Percentiles rank a stretch among this genome's conserved stretches.
Evolutionary conservation across 1,140 invertebrate species (phyloP).

Genomic region (Microplitis demolitor): DNA sequence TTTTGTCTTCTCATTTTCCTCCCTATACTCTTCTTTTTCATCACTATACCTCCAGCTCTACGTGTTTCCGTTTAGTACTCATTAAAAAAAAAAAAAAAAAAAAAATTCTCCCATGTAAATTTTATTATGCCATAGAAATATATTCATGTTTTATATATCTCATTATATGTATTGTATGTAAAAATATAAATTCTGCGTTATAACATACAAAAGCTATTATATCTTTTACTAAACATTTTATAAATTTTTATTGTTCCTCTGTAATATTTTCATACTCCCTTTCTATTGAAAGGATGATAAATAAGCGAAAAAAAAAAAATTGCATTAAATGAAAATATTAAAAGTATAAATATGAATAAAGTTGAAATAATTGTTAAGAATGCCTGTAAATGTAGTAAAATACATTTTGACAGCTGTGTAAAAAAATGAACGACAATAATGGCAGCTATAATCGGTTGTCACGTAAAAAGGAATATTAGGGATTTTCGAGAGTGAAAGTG

Average conservation of each 20-base stretch:
- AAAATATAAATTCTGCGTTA: too few species aligned
- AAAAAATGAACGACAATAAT: conserved; percentile 22
- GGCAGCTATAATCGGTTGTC: not conserved
- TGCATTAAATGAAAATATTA: not conserved
- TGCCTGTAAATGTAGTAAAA: not conserved
- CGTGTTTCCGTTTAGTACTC: not conserved
- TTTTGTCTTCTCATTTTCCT: conserved; percentile 8
- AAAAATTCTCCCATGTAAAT: not conserved
- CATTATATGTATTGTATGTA: not conserved
- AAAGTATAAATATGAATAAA: not conserved
- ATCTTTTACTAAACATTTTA: too few species aligned
- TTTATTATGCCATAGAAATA: not conserved
- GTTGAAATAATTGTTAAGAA: not conserved
- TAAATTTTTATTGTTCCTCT: too few species aligned
- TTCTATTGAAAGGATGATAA: too few species aligned
- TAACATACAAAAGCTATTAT: too few species aligned
- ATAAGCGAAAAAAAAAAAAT: too few species aligned
- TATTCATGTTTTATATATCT: not conserved
- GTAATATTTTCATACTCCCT: too few species aligned
- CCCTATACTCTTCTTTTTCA: not conserved
- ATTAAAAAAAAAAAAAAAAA: not conserved
- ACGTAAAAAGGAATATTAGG: not conserved
- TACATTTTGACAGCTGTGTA: conserved; percentile 18
- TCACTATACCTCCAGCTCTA: not conserved
- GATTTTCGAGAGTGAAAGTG: not conserved